Evolutionary conservation across 2,797 vertebrate genomes (phyloP), one percentile per base, ranked within the genome.

Genomic region (Amniataba percoides): DNA sequence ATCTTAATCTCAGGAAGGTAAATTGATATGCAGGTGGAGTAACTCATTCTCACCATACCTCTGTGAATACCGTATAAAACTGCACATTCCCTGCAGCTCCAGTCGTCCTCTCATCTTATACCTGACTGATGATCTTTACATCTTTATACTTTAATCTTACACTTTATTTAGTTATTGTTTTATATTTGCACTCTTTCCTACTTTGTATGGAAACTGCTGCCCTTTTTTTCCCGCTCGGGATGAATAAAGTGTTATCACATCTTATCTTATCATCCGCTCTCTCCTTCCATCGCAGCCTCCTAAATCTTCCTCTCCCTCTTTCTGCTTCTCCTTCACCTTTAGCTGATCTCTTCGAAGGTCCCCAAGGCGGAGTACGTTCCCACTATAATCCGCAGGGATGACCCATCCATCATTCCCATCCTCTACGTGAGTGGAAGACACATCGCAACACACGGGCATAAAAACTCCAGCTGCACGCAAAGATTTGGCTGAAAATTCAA

Each of bases 321-420:
- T 64, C 23, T 72, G 12, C 63, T 63, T 74, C 34, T 75, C 2
- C 13, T 43, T 72, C 63, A 61, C 48, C 87, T 89, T 10, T 67
- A 99, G 98, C 96, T 99, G 85, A 99, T 99, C 92, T 99, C 98
- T 53, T 99, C 98, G 68, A 99, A 99, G 94, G 98, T 99, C 60
- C 98, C 98, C 58, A 99, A 98, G 93, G 98, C 98, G 0, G 98
- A 99, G 84, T 99, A 99, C 71, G 95, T 99, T 84, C 98, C 98
- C 0, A 99, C 96, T 42, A 98, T 99, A 87, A 97, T 99, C 89
- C 97, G 97, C 86, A 95, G 97, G 82, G 96, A 97, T 14, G 98
- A 99, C 87, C 96, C 96, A 1, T 99, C 98, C 69, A 97, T 99
- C 94, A 99, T 99, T 85, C 98, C 98, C 83, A 99, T 99, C 61